Evolutionary conservation across 1,140 invertebrate species (phyloP), one percentile per base, ranked within the genome.

Genomic region (Apis laboriosa): DNA sequence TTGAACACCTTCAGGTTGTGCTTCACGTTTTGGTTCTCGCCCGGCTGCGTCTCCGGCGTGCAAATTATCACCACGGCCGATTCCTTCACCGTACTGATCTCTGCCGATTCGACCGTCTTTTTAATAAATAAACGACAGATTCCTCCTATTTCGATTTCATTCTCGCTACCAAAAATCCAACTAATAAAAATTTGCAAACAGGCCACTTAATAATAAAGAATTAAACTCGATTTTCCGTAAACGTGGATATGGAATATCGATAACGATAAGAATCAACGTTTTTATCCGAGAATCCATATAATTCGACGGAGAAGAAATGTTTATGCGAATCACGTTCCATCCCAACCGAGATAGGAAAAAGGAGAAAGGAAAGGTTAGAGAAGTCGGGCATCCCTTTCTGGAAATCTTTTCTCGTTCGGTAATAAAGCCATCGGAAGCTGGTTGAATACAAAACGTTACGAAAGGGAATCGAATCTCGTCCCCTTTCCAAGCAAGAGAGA

Each of bases 1-100:
- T 95, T 95, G 87, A 96, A 96, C 73, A 96, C 95, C 71, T 96
- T 94, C 9, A 95, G 92, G 88, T 96, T 96, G 68, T 95, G 92
- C 80, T 95, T 94, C 17, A 96, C 94, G 70, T 90, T 88, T 17
- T 89, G 79, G 11, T 70, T 72, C 71, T 92, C 88, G 0, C 80
- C 83, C 3, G 86, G 66, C 67, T 64, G 72, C 53, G 79, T 82
- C 53, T 92, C 90, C 19, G 84, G 84, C 58, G 90, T 85, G 17
- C 89, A 84, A 75, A 93, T 91, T 75, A 93, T 86, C 72, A 93
- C 89, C 60, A 92, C 91, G 12, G 89, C 82, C 12, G 92, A 93
- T 74, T 93, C 88, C 72, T 92, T 89, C n/a, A 93, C 84, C 83
- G 88, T 89, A 28, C 86, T 90, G 61, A 93, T 71, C 68, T 93